Evolutionary conservation across 2,113 vertebrate species (phyloP).

Genomic region (Phalacrocorax carbo): DNA sequence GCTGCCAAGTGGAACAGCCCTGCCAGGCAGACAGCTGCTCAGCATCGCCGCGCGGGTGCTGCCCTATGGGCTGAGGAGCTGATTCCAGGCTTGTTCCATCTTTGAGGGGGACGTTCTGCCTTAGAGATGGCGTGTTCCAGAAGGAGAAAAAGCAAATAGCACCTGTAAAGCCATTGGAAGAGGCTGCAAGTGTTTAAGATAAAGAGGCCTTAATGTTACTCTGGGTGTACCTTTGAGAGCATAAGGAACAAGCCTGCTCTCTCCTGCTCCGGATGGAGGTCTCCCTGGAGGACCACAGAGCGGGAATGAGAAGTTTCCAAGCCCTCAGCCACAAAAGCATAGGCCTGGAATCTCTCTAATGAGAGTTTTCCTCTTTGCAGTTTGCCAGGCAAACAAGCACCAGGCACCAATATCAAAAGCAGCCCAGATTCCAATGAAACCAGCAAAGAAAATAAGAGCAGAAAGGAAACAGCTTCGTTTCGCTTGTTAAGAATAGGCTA

Average conservation of each 20-base stretch:
- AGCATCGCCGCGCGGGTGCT: slow-evolving; percentile 11
- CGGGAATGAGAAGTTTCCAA: slow-evolving; percentile 45
- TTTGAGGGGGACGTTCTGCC: slow-evolving; percentile 13
- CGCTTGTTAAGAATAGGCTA: neutral
- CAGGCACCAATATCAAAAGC: slow-evolving; percentile 54
- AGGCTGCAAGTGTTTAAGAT: neutral
- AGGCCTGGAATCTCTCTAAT: slow-evolving; percentile 43
- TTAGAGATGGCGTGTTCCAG: fast-evolving
- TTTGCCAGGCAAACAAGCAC: slow-evolving; percentile 48
- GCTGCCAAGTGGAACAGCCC: slow-evolving; percentile 57
- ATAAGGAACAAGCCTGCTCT: neutral
- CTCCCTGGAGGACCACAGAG: slow-evolving; percentile 30
- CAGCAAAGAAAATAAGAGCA: slow-evolving; percentile 1
- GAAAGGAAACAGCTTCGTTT: neutral
- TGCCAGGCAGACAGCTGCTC: slow-evolving; percentile 61
- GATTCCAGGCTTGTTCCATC: slow-evolving; percentile 22
- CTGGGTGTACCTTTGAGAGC: neutral
- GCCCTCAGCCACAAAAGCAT: slow-evolving; percentile 32
- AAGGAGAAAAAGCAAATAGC: neutral
- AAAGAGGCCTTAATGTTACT: neutral
- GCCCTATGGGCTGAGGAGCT: slow-evolving; percentile 9
- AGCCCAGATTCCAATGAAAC: slow-evolving; percentile 29
- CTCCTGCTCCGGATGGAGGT: neutral
- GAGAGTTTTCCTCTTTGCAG: slow-evolving; percentile 41
- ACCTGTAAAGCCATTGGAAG: neutral